Base-by-base conservation (phyloP, 2,113 vertebrate species). In the Peromyscus maniculatus region DNA sequence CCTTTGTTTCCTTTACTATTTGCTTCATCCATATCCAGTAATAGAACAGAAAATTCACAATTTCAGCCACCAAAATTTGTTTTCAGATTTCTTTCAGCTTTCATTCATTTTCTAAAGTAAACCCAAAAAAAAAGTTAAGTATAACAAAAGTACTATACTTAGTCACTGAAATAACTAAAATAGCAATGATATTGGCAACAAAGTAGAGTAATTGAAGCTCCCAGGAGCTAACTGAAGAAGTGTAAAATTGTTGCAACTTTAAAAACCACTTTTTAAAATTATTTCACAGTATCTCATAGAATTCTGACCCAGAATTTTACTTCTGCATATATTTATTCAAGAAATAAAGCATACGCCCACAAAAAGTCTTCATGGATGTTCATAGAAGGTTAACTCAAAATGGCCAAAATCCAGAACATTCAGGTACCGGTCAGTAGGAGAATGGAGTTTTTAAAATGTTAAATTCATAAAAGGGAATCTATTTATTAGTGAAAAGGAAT, bases 61-160 rank as follows among this genome's bases (percentile, higher is more conserved):
- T 64, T 28, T 97, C 36, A 86, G 31, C 28, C n/a, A 94, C 49
- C 79, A 26, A 46, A 86, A 59, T 55, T 93, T 91, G 28, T 91
- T 96, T 97, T 96, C 77, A 91, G 33, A 10, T 77, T 43, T 88
- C 74, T 94, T 89, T 59, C 33, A 84, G 67, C 71, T 87, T 80
- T 95, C 93, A 92, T 8, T 95, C 82, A 93, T 83, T 87, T 95
- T 66, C 57, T 67, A 84, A n/a, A 69, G 11, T 78, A 94, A 93
- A 86, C 36, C 46, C 31, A 89, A 86, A 95, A 97, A 39, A 95
- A 96, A 67, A 95, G 52, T 59, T 67, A 91, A 95, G 52, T 13
- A 89, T 22, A 90, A 87, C 89, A 64, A 97, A 91, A 57, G 59
- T 55, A 87, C 36, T 22, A 93, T 28, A 59, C 28, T 67, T 3